A percentile compares a stretch with the other conserved stretches of the same genome.
Conservation (phyloP, 2,888 invertebrate genomes). For the Watsonalla cultraria region DNA sequence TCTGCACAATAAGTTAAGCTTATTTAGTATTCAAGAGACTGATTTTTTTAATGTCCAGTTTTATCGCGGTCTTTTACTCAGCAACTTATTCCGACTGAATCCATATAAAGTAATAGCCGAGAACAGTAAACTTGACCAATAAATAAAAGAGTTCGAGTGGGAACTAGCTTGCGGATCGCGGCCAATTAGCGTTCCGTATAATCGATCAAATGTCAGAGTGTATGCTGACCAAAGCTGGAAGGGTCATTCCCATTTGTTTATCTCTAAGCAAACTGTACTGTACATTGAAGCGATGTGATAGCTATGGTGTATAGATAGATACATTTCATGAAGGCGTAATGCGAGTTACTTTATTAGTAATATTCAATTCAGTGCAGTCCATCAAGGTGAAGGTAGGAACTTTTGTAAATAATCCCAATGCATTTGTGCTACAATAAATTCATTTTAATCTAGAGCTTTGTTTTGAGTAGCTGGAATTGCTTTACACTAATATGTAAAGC, state of each 20-base stretch:
- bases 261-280: too few relatives aligned
- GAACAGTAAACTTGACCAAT: background rate
- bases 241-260: background rate
- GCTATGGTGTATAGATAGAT: too few relatives aligned
- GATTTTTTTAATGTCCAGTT: background rate
- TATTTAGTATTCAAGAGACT: constrained; percentile 1
- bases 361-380: too few relatives aligned
- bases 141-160: background rate
- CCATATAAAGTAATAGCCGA: background rate
- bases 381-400: too few relatives aligned
- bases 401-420: too few relatives aligned
- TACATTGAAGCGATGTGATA: too few relatives aligned
- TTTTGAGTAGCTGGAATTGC: too few relatives aligned
- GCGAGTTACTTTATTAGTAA: too few relatives aligned
- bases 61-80: background rate
- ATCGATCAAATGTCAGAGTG: background rate
- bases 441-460: too few relatives aligned
- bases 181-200: background rate
- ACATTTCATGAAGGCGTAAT: too few relatives aligned
- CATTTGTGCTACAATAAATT: too few relatives aligned
- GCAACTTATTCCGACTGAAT: background rate
- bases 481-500: too few relatives aligned
- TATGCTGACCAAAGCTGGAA: background rate
- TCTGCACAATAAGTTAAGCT: constrained; percentile 1
- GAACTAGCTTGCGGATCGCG: background rate